Base-by-base conservation (phyloP, 1,140 invertebrate genomes). In the Episyrphus balteatus region DNA sequence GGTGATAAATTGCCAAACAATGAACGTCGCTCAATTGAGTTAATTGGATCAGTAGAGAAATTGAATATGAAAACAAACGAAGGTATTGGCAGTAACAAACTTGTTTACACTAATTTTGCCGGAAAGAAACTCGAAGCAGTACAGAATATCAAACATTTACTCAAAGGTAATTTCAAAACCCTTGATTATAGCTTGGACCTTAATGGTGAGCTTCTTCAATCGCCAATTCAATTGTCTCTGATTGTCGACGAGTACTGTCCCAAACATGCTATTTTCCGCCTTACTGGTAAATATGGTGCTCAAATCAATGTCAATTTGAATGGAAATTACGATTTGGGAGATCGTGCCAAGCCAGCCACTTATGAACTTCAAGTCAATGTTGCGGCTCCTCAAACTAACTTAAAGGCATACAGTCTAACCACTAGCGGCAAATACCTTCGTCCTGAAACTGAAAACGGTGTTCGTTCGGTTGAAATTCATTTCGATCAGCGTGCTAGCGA, bases 21-120 rank as follows among this genome's bases (percentile, higher is more conserved):
- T 55, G 14, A 78, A 71, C 56, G 76, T 68, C 34, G 70, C 55
- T 57, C 62, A 0, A 7, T 66, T 3, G 8, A 15, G 0, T 49
- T 70, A 2, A 69, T 60, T 58, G 7, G 78, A 75, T 44, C 14
- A n/a, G n/a, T 77, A 0, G 73, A 73, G 15, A 59, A 71, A 7
- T 55, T 56, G 2, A 70, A 71, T 30, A n/a, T 70, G 2, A 70
- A 75, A 36, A 68, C 61, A 50, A 69, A 45, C 48, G 70, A 60
- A 7, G 67, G 53, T 49, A 72, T 60, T 42, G 60, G 46, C 7
- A 66, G 43, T 48, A 68, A 48, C 54, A 72, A 62, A 37, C 11
- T 72, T 0, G 56, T 65, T 1, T 68, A 58, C 13, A 52, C 61
- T 2, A 49, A 66, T 12, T 55, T 50, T 6, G 56, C 73, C 12